Percentiles rank a stretch among this genome's conserved stretches.
These are phyloP conservation scores for Drosophila kambysellisi DNA, from an alignment of 2,888 invertebrate genomes.

Conservation along the genomic window DNA sequence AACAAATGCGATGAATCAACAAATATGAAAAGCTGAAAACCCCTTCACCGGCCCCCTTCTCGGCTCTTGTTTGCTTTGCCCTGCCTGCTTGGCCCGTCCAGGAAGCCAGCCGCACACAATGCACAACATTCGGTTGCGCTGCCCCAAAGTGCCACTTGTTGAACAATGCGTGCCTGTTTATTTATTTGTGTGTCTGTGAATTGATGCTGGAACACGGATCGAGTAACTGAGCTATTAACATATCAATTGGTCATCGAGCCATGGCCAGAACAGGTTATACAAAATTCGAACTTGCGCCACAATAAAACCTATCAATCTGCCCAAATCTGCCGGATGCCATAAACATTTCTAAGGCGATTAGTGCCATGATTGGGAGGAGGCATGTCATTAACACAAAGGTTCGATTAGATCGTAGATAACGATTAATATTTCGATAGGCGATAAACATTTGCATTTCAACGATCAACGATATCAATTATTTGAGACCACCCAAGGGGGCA, in stretches of 20 bases:
- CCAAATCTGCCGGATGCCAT: slow-evolving; percentile 51
- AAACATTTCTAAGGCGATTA: slow-evolving; percentile 51
- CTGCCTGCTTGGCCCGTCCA: slow-evolving; percentile 10
- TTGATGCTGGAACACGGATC: slow-evolving; percentile 14
- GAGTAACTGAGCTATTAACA: slow-evolving; percentile 41
- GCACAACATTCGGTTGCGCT: slow-evolving; percentile 12
- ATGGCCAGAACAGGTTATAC: slow-evolving; percentile 20
- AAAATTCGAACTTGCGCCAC: slow-evolving; percentile 19
- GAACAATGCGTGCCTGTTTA: slow-evolving; percentile 11
- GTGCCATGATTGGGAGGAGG: neutral
- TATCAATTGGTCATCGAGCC: slow-evolving; percentile 28
- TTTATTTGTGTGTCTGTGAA: slow-evolving; percentile 26
- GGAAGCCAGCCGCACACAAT: slow-evolving; percentile 49
- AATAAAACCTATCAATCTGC: slow-evolving; percentile 22
- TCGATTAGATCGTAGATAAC: slow-evolving; percentile 10
- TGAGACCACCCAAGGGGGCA: slow-evolving; percentile 30
- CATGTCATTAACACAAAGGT: slow-evolving; percentile 34
- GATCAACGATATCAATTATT: slow-evolving; percentile 10
- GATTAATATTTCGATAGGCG: slow-evolving; percentile 23
- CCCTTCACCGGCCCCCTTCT: neutral
- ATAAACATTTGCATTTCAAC: slow-evolving; percentile 30
- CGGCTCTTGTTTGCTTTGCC: neutral
- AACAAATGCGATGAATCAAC: slow-evolving; percentile 54
- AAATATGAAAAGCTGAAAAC: slow-evolving; percentile 38
- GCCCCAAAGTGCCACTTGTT: slow-evolving; percentile 53